Base-by-base conservation (phyloP, 2,797 vertebrate species). In the Nothura maculosa region DNA sequence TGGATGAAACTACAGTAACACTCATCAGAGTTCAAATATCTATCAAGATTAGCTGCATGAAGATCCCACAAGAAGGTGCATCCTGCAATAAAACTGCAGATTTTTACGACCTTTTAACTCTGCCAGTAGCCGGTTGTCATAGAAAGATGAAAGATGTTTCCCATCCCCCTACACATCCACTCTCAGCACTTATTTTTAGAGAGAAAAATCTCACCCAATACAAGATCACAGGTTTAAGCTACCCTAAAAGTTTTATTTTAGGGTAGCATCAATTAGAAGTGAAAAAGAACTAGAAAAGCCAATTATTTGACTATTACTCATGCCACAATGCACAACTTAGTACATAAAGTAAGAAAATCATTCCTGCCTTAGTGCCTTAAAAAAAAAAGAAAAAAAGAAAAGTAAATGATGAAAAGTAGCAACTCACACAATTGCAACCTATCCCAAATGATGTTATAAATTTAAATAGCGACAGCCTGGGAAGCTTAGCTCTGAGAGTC, bases 91-190 rank as follows among this genome's bases (percentile, higher is more conserved):
- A 32, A 63, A 16, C 15, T 3, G 21, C 30, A 47, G 38, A 58
- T 38, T 55, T 52, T 43, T 3, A 16, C 48, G 40, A 55, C 0
- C 2, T 54, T 24, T 50, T 30, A 48, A 32, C 8, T 15, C 30
- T 12, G 36, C 5, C 4, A 1, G 36, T n/a, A 45, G 60, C 40
- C 40, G n/a, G 28, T 21, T 0, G 0, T 34, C 21, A 50, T 15
- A 10, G 28, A 30, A 9, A 34, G 22, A 5, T 28, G 42, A 42
- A 32, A n/a, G 62, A 36, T 4, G 2, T 69, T 24, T 70, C 87
- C 81, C 63, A 40, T 5, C 15, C 28, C 54, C 40, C 36, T 34
- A 2, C 67, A 18, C 48, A 50, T 5, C 52, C 63, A n/a, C n/a
- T 36, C 3, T 42, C 77, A 54, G 40, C 30, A 4, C 38, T 52